Conservation (phyloP, 2,888 invertebrate genomes). For the Drosophila formosana region DNA sequence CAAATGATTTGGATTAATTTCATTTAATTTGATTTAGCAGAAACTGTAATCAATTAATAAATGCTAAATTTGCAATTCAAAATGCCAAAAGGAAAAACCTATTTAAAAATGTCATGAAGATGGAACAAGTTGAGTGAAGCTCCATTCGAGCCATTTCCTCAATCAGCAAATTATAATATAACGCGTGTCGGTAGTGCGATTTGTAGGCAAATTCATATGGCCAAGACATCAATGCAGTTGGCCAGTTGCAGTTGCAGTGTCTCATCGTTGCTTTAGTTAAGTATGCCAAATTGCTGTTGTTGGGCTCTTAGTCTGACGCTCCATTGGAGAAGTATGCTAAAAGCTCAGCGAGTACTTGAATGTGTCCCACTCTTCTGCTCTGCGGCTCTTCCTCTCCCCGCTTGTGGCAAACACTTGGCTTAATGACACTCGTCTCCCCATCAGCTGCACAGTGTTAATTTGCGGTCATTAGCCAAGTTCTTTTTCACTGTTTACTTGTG, state of each 20-base stretch:
- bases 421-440: conserved; percentile 72
- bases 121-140: conserved; percentile 15
- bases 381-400: background rate
- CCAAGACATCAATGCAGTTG: conserved; percentile 26
- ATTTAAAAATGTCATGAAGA: conserved; percentile 27
- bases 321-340: conserved; percentile 77
- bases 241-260: conserved; percentile 6
- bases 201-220: conserved; percentile 19
- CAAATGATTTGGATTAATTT: too few species aligned
- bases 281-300: conserved; percentile 58
- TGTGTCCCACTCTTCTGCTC: background rate
- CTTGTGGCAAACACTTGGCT: conserved; percentile 67
- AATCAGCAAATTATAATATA: conserved; percentile 41
- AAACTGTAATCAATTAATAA: background rate
- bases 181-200: conserved; percentile 38
- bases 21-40: too few species aligned
- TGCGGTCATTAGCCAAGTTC: conserved; percentile 77
- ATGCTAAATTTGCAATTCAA: too few species aligned
- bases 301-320: conserved; percentile 48
- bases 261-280: conserved; percentile 54
- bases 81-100: too few species aligned
- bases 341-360: conserved; percentile 66
- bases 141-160: conserved; percentile 37
- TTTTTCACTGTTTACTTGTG: conserved; percentile 42
- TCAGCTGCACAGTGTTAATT: conserved; percentile 70